Evolutionary conservation across 92 coral and sea anemone species (phyloP).

Genomic region (Micromussa lordhowensis): DNA sequence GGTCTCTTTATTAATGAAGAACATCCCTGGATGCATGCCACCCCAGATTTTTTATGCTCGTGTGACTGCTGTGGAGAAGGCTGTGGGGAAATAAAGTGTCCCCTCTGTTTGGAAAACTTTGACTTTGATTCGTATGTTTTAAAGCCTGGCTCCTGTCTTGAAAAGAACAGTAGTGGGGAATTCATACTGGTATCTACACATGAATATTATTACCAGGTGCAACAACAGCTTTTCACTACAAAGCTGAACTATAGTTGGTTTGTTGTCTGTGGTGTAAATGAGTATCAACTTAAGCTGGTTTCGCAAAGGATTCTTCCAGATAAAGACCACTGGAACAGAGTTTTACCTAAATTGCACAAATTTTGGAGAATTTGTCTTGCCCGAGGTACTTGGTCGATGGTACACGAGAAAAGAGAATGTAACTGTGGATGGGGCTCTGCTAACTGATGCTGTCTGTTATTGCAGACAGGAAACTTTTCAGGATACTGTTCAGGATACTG

Average conservation of each 20-base stretch:
- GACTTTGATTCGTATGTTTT: conserved; percentile 65
- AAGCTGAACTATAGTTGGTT: conserved; percentile 48
- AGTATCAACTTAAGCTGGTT: conserved; percentile 37
- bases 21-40: conserved; percentile 52
- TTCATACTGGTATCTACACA: conserved; percentile 48
- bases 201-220: conserved; percentile 66
- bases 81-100: conserved; percentile 75
- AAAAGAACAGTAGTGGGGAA: conserved; percentile 38
- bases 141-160: conserved; percentile 52
- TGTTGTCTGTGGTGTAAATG: conserved; percentile 63
- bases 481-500: conserved; percentile 16
- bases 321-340: conserved; percentile 52
- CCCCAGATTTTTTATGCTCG: conserved; percentile 54
- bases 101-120: conserved; percentile 32
- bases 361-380: conserved; percentile 69
- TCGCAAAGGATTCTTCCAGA: conserved; percentile 58
- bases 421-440: conserved; percentile 27
- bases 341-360: conserved; percentile 57
- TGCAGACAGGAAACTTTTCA: conserved; percentile 57
- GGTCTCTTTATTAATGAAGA: conserved; percentile 43
- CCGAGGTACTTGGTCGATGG: conserved; percentile 71
- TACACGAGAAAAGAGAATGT: conserved; percentile 63
- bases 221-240: conserved; percentile 66
- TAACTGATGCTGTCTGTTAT: conserved; percentile 31
- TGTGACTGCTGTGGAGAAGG: conserved; percentile 70